Evolutionary conservation across 2,113 vertebrate genomes (phyloP), one percentile per base, ranked within the genome.

Genomic region (Xyrauchen texanus): DNA sequence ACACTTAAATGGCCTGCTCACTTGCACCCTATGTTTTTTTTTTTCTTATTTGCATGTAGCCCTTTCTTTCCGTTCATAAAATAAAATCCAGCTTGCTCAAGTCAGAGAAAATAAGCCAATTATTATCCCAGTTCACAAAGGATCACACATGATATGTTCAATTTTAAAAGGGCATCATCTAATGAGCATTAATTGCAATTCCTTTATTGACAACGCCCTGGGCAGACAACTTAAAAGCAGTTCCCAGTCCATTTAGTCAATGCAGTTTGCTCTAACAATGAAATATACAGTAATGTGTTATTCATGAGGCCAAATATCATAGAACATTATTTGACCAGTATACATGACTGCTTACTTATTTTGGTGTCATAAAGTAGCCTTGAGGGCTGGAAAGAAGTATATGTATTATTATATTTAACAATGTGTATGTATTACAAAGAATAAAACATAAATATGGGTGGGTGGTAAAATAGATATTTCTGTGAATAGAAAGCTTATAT

Each of bases 41-140:
- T 1, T 34, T 51, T 34, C 60, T 62, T 82, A 44, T 53, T 72
- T 72, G 13, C 62, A 52, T 7, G 13, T 6, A 10, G 6, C 34
- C 47, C 10, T 57, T 5, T 58, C 2, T 46, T 45, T 44, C 49
- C 46, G 61, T 13, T 77, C 42, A 53, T 55, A 76, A n/a, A 67
- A 68, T 63, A 6, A 44, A 61, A 21, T 62, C 7, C 13, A 55
- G 77, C 45, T 64, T 53, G 6, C 52, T 64, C 9, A 71, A 78
- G 49, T 45, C 67, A 70, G 7, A 11, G 46, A 74, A 65, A 65
- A 76, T 65, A 76, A 76, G 73, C 73, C 73, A 76, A 76, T 76
- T 53, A 76, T 21, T 45, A 65, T 76, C 62, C 55, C 13, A 7
- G 62, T n/a, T 42, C 61, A 76, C 61, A 76, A 76, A 76, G 62